A percentile compares a stretch with the other conserved stretches of the same genome.
Conservation (phyloP, 2,113 vertebrate genomes). For the Plectropomus leopardus region DNA sequence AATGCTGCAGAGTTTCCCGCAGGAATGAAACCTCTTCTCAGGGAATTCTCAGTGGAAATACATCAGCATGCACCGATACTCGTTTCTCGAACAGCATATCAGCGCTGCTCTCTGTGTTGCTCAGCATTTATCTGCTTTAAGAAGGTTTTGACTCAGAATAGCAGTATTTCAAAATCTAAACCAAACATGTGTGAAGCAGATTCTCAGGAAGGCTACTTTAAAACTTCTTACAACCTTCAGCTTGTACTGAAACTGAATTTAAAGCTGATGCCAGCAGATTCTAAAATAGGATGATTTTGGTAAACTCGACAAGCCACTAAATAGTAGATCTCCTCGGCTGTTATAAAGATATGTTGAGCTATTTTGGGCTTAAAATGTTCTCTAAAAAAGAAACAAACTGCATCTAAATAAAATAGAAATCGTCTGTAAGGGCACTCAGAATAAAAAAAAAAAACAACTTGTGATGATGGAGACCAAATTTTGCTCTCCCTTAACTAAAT, state of each 20-base stretch:
- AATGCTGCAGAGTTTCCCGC: slow-evolving; percentile 68
- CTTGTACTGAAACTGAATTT: background rate
- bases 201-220: background rate
- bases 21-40: slow-evolving; percentile 45
- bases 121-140: background rate
- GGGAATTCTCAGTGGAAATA: slow-evolving; percentile 52
- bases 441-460: too few species aligned
- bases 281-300: background rate
- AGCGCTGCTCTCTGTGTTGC: background rate
- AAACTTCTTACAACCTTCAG: background rate
- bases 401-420: too few species aligned
- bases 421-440: too few species aligned
- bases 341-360: too few species aligned
- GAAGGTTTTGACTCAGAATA: background rate
- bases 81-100: slow-evolving; percentile 3
- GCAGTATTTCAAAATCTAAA: background rate
- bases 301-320: background rate
- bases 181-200: background rate
- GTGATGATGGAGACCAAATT: too few species aligned
- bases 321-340: too few species aligned
- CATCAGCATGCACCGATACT: slow-evolving; percentile 14
- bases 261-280: background rate
- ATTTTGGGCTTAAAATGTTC: too few species aligned
- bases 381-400: too few species aligned
- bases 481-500: too few species aligned